Evolutionary conservation across 2,888 invertebrate genomes (phyloP), one percentile per base, ranked within the genome.

Genomic region (Oscheius sp.): DNA sequence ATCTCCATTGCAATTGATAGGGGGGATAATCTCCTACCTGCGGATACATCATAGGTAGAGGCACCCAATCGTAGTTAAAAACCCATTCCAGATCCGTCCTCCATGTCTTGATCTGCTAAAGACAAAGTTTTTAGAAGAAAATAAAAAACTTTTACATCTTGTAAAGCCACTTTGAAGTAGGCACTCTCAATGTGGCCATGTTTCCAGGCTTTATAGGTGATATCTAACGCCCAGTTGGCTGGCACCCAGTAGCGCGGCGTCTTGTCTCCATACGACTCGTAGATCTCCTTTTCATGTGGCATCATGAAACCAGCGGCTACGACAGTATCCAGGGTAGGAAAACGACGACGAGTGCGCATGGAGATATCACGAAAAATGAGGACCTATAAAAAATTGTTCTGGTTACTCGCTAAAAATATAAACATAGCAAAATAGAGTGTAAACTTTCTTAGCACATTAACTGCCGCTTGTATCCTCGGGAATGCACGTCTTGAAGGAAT

Each of bases 41-140:
- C 8, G 79, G 77, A 61, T 77, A 79, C 64, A 77, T 77, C 2
- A 79, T 63, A 0, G 72, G 73, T 2, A 77, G 49, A 3, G 79
- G 77, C 4, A 75, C 75, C 79, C 79, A 79, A 30, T 79, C 79
- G 45, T 79, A 79, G 54, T 79, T 79, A 61, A 69, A 72, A 22
- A 79, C 69, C 79, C 79, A 79, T 59, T 77, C 79, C 22, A 79
- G 70, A 38, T 77, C 71, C 3, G 77, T 76, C 17, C 77, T 66
- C 72, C 74, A 79, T 24, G 69, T 71, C 32, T 72, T 56, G 44
- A 79, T 79, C 61, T 79, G 77, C 72, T 74, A 9, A 45, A 67
- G 36, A 17, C n/a, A 20, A 12, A 28, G n/a, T 24, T 57, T 17
- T 14, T 56, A 3, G 9, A 8, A 14, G 6, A 14, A 36, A 17